Base-by-base conservation (phyloP, 2,113 vertebrate species). In the Cavia aperea region DNA sequence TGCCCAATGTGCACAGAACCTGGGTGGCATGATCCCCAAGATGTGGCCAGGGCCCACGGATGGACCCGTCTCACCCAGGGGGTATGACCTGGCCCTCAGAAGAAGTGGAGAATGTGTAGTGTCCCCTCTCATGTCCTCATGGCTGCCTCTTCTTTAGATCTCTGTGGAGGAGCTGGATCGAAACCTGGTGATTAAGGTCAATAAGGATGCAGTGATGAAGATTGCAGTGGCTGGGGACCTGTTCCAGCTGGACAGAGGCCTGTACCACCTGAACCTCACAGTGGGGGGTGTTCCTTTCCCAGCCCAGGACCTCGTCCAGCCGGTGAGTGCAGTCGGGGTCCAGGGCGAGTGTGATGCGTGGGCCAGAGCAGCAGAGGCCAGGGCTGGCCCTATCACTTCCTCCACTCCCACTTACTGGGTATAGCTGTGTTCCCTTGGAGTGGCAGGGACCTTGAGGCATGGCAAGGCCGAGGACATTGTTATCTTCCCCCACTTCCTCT, bases 141-240 rank as follows among this genome's bases (percentile, higher is more conserved):
- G 7, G 66, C 39, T 0, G n/a, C 81, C 72, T 90, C 36, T 54
- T 66, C 85, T 78, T 68, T 96, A 99, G 99, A 99, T 99, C 95
- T 99, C 99, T 0, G 98, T 99, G 56, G 99, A 99, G 97, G 99
- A 99, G 97, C 97, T 99, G 1, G 98, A 98, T 0, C 98, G 98
- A 93, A 99, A 97, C 94, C 97, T 99, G 9, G 98, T 99, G 94
- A 97, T 99, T 93, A 99, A 99, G 97, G 98, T 99, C 26, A 98
- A 99, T 97, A 98, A 97, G 87, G 99, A 99, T 49, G 99, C 99
- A 1, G 99, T 99, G 60, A 99, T 99, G 99, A 99, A 99, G 97
- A 99, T 99, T 5, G 98, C 99, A 0, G 98, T 99, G 58, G 98
- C 99, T 0, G 98, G 98, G 13, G 98, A 98, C 82, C 97, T 99